These are phyloP conservation scores for Catamblyrhynchus diadema DNA, from an alignment of 2,797 vertebrate genomes.

Conservation along the genomic window DNA sequence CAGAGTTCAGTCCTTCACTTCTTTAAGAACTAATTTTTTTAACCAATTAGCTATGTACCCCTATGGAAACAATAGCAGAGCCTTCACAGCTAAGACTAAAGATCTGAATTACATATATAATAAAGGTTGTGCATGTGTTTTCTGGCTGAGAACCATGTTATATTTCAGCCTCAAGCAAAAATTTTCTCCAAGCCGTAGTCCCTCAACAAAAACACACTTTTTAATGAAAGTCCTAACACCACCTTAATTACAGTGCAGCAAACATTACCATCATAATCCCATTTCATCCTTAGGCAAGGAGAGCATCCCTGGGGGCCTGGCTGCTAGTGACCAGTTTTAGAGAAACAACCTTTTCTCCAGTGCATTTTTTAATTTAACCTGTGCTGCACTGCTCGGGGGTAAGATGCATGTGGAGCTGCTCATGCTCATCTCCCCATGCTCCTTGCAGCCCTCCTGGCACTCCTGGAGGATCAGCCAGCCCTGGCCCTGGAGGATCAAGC, in stretches of 20 bases:
- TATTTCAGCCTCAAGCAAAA: conserved; percentile 46
- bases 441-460: neutral
- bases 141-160: neutral
- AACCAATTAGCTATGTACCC: neutral
- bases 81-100: neutral
- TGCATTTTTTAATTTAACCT: conserved; percentile 7
- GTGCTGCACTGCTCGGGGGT: neutral
- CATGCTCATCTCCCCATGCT: rapidly evolving
- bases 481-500: neutral
- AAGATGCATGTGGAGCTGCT: neutral
- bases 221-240: conserved; percentile 41
- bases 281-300: conserved; percentile 43
- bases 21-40: neutral
- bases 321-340: conserved; percentile 33
- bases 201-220: conserved; percentile 33
- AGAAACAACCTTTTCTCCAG: neutral
- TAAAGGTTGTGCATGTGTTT: conserved; percentile 1
- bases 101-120: neutral
- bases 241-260: conserved; percentile 55
- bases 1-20: neutral
- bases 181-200: neutral
- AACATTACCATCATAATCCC: conserved; percentile 25
- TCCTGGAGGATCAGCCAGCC: neutral
- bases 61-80: neutral
- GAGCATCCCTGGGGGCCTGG: neutral